A percentile compares a stretch with the other conserved stretches of the same genome.
Evolutionary conservation across 2,113 vertebrate species (phyloP).

Genomic region (Chamaea fasciata): DNA sequence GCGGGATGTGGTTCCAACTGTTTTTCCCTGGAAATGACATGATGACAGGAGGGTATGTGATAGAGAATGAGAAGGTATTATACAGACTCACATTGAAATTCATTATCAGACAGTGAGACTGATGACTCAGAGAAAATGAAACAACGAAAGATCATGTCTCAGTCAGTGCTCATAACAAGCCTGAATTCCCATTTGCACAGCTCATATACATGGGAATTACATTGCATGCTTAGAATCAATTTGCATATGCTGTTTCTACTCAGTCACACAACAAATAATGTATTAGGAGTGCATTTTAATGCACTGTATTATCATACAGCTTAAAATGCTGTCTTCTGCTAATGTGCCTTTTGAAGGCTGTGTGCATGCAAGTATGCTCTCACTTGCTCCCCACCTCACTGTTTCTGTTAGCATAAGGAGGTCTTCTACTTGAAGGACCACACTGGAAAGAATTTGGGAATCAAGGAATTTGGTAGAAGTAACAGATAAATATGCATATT

Average conservation of each 20-base stretch:
- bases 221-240: constrained; percentile 5
- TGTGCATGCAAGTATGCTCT: background rate
- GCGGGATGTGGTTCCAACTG: background rate
- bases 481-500: background rate
- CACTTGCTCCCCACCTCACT: background rate
- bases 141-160: constrained; percentile 1
- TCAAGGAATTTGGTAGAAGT: background rate
- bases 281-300: constrained; percentile 37
- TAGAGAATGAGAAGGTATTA: constrained; percentile 26
- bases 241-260: constrained; percentile 35
- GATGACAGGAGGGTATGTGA: background rate
- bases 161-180: constrained; percentile 41
- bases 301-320: background rate
- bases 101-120: constrained; percentile 38
- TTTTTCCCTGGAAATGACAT: constrained; percentile 35
- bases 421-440: background rate
- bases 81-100: constrained; percentile 21
- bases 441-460: background rate
- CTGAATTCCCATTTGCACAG: constrained; percentile 29
- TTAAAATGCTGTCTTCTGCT: background rate
- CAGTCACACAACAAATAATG: constrained; percentile 43
- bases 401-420: background rate
- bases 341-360: background rate
- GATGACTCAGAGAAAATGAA: constrained; percentile 44
- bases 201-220: constrained; percentile 37